Evolutionary conservation across 2,888 invertebrate genomes (phyloP).

Genomic region (Xanthorhoe designata): DNA sequence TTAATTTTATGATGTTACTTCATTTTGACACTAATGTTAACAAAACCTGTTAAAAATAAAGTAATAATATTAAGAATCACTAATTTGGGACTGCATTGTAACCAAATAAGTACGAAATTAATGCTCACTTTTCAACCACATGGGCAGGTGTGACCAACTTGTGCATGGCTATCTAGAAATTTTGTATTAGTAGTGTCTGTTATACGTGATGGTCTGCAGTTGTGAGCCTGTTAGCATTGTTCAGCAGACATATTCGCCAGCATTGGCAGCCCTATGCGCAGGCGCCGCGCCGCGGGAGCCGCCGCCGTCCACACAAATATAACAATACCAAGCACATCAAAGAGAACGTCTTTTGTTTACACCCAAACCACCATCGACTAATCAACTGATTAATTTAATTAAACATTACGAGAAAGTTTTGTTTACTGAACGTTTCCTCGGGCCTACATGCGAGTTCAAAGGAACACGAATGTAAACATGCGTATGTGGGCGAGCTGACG

Average conservation of each 20-base stretch:
- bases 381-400: conserved; percentile 86
- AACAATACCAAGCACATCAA: conserved; percentile 75
- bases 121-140: too few species aligned
- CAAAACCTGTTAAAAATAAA: too few species aligned
- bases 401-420: conserved; percentile 86
- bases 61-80: too few species aligned
- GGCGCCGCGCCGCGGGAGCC: conserved; percentile 54
- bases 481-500: conserved; percentile 65
- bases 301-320: conserved; percentile 57
- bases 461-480: conserved; percentile 81
- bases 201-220: too few species aligned
- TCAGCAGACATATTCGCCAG: neutral
- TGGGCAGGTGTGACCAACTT: too few species aligned
- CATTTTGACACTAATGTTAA: too few species aligned
- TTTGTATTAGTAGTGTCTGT: too few species aligned
- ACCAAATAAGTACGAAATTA: too few species aligned
- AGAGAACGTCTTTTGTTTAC: conserved; percentile 78
- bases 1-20: too few species aligned
- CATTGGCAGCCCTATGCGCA: conserved; percentile 48
- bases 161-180: too few species aligned
- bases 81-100: too few species aligned
- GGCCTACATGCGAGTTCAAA: conserved; percentile 85
- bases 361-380: conserved; percentile 81
- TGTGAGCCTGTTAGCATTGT: neutral
- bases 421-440: conserved; percentile 84